Base-by-base conservation (phyloP, 1,140 invertebrate genomes). In the Steinernema khuongi region DNA sequence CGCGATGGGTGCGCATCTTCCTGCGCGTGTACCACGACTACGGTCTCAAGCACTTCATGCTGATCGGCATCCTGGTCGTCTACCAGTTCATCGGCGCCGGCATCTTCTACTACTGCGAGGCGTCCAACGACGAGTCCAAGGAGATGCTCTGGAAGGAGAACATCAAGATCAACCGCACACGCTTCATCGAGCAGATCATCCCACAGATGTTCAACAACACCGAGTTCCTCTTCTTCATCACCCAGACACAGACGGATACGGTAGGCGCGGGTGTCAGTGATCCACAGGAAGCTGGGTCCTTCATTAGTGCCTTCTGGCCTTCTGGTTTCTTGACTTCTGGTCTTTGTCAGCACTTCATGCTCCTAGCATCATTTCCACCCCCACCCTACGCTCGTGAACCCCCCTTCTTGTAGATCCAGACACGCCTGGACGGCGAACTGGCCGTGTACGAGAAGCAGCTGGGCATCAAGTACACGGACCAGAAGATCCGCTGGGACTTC, bases 401-500 rank as follows among this genome's bases (percentile, higher is more conserved):
- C 11, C 18, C 22, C 4, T 7, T 33, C 4, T 17, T 79, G 66
- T 26, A 80, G 75, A 68, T 80, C n/a, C 32, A 81, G 30, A 26
- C 36, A 60, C 31, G 50, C 18, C 67, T 81, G 22, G 60, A 50
- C 26, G 29, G 32, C 22, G 67, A 77, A 18, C 60, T 81, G 18
- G 30, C 31, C 17, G 11, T 43, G 19, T 81, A 81, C 71, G 80
- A 83, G 70, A 77, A 80, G 44, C 73, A 81, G 68, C 50, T 81
- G 22, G 81, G 79, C 0, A 72, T 81, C 29, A 79, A 77, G 67
- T 79, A 75, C 32, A 76, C 80, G 1, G 81, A 81, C 29, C 77
- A 80, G 70, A 82, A 82, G 41, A 79, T 80, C 14, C 67, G 72
- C 30, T 83, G 80, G 80, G 77, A 83, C 43, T 83, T 83, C 43